Percentiles rank a stretch among this genome's conserved stretches.
Conservation (phyloP, 2,888 invertebrate genomes). For the Catocala nupta region DNA sequence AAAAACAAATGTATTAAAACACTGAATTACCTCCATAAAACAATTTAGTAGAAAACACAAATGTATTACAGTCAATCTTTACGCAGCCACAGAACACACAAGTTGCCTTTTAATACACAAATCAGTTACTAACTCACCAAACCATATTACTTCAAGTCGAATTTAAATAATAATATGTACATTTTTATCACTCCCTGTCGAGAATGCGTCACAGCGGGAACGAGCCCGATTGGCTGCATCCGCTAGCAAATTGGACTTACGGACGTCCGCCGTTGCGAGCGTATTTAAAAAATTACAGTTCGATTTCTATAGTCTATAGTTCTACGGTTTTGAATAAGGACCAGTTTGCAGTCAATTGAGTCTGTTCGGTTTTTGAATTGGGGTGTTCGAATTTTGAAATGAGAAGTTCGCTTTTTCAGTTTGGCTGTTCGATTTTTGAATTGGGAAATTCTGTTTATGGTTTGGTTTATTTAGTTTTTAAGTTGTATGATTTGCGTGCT, state of each 20-base stretch:
- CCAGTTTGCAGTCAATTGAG: background rate
- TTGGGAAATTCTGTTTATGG: no score
- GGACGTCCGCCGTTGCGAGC: constrained; percentile 49
- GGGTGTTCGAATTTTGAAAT: background rate
- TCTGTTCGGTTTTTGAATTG: background rate
- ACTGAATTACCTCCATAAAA: no score
- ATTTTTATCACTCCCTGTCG: constrained; percentile 41
- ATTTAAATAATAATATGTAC: constrained; percentile 30
- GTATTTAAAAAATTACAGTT: constrained; percentile 48
- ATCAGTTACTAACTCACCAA: constrained; percentile 15
- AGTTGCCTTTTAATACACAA: constrained; percentile 7
- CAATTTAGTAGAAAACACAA: no score
- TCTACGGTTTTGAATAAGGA: background rate
- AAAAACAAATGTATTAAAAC: background rate
- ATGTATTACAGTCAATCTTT: no score
- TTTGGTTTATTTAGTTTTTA: no score
- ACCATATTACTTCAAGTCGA: constrained; percentile 14
- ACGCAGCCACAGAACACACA: no score
- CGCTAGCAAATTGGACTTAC: constrained; percentile 49
- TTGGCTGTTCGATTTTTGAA: background rate
- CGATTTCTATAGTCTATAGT: constrained; percentile 26
- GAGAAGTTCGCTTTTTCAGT: background rate
- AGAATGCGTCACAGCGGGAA: constrained; percentile 50
- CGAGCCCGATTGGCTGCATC: constrained; percentile 50
- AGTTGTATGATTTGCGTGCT: no score